Evolutionary conservation across 2,113 vertebrate species (phyloP), one percentile per base, ranked within the genome.

Genomic region (Centrocercus urophasianus): DNA sequence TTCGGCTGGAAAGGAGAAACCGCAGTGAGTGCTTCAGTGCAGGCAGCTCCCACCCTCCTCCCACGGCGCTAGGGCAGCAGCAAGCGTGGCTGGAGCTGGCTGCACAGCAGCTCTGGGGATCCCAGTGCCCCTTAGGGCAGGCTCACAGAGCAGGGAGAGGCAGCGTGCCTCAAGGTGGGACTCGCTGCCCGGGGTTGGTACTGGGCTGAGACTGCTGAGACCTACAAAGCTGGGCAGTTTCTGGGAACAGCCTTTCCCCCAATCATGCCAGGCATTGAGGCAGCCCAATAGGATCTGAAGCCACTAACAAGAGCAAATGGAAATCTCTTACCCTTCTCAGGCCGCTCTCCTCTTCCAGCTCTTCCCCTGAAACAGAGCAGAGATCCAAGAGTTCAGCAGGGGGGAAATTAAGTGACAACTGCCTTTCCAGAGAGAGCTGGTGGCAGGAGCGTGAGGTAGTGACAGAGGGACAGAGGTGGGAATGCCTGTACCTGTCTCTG

Each of bases 311-410:
- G 24, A 7, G 32, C 75, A 81, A 57, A 1, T 14, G 67, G 65
- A 86, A 78, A 40, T 19, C 1, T 79, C 95, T 93, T 95, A 96
- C 96, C 92, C 1, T 94, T 82, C 96, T 94, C 66, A 78, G 43
- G 21, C 47, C 57, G 11, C 57, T 81, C 24, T 8, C 20, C 75
- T 92, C 30, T 0, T 83, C 64, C 77, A 54, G 13, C 25, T 92
- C 77, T 86, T 63, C 43, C 24, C 77, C 96, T 96, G 83, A 54
- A 96, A 96, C 15, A 92, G n/a, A 93, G 59, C 38, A 90, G 72
- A 94, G 43, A 65, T 15, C 34, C 0, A 0, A 84, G 32, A 95
- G 43, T 0, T 0, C 54, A 45, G 20, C 43, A 43, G 16, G 27
- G 27, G 47, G 24, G 34, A 11, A 13, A 15, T 38, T 21, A 52